These are phyloP conservation scores for Eristalinus aeneus DNA, from an alignment of 2,888 invertebrate genomes.

Conservation along the genomic window DNA sequence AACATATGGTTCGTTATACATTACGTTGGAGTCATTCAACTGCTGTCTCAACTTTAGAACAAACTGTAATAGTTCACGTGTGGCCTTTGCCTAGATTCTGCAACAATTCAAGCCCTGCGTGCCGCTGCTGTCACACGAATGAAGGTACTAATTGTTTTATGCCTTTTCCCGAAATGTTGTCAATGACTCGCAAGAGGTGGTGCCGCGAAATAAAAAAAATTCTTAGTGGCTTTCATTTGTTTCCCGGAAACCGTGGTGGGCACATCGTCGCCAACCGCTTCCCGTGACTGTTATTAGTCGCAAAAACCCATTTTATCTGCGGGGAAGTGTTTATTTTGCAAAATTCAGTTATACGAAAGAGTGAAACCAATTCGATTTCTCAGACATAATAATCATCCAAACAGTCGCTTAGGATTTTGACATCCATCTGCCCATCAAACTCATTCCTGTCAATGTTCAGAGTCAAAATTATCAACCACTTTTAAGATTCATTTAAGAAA, in stretches of 20 bases:
- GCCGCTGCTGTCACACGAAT: not conserved
- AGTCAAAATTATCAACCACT: not conserved
- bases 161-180: not conserved
- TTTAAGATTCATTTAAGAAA: not conserved
- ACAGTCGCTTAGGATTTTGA: not conserved
- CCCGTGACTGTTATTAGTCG: not conserved
- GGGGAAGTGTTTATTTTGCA: not conserved
- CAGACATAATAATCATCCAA: not conserved
- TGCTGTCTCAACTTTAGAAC: not conserved
- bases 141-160: not conserved
- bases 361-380: not conserved
- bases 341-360: no score
- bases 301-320: not conserved
- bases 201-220: not conserved
- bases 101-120: not conserved
- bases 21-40: not conserved
- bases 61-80: not conserved
- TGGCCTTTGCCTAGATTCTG: not conserved
- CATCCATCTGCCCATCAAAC: not conserved
- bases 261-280: not conserved
- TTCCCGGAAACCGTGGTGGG: not conserved
- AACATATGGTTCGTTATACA: not conserved
- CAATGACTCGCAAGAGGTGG: not conserved
- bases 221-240: not conserved
- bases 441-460: not conserved